These are phyloP conservation scores for Seriola aureovittata DNA, from an alignment of 2,113 vertebrate species.

Conservation along the genomic window DNA sequence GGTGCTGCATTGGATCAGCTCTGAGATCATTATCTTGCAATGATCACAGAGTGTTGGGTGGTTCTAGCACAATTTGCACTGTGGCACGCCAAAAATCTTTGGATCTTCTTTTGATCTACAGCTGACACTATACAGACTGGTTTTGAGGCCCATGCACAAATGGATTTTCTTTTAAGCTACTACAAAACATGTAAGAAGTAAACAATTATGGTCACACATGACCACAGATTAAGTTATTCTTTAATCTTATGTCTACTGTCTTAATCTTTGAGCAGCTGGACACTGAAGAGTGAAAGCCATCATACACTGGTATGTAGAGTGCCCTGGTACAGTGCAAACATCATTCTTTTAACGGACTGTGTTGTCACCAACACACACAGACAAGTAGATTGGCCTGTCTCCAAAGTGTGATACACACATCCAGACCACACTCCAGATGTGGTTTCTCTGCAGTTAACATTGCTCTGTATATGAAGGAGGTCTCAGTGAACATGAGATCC, in stretches of 20 bases:
- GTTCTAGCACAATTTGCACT: conserved; percentile 1
- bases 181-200: conserved; percentile 24
- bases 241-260: background rate
- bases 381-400: conserved; percentile 66
- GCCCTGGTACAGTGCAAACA: conserved; percentile 44
- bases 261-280: background rate
- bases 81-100: conserved; percentile 26
- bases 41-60: conserved; percentile 57
- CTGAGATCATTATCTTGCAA: conserved; percentile 70
- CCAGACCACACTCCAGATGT: conserved; percentile 81
- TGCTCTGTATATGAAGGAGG: conserved; percentile 55
- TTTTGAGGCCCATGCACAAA: conserved; percentile 27
- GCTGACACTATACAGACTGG: conserved; percentile 43
- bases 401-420: conserved; percentile 73
- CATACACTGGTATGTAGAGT: conserved; percentile 18
- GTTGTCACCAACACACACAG: conserved; percentile 66
- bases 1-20: conserved; percentile 67
- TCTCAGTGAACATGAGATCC: conserved; percentile 63
- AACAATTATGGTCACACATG: conserved; percentile 6
- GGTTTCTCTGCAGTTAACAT: conserved; percentile 65
- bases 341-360: conserved; percentile 54
- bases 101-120: conserved; percentile 33
- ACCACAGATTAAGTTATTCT: conserved; percentile 28
- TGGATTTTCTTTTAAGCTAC: conserved; percentile 24
- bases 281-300: conserved; percentile 27